A percentile compares a stretch with the other conserved stretches of the same genome.
Evolutionary conservation across 1,140 invertebrate species (phyloP).

Genomic region (Drosophila varians): DNA sequence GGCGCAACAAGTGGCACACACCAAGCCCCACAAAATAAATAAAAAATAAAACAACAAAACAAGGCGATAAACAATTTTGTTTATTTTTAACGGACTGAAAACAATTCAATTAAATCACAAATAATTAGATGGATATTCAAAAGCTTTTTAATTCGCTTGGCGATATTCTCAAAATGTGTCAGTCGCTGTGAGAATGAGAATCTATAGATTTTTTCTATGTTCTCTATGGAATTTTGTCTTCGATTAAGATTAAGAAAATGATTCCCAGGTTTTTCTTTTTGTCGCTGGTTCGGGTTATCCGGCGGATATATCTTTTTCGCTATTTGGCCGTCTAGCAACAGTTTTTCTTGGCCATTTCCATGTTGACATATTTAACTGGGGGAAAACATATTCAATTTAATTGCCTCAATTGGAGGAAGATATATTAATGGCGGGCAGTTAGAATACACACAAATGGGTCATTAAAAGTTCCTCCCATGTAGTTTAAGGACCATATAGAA

Average conservation of each 20-base stretch:
- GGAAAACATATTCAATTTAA: no score
- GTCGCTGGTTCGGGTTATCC: conserved; percentile 43
- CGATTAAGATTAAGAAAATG: conserved; percentile 32
- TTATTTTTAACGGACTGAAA: conserved; percentile 69
- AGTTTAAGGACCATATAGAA: background rate
- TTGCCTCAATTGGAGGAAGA: background rate
- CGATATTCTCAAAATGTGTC: conserved; percentile 23
- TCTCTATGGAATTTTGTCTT: conserved; percentile 14
- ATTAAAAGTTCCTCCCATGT: background rate
- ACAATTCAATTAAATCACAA: conserved; percentile 81
- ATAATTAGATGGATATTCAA: conserved; percentile 71
- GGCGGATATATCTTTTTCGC: no score
- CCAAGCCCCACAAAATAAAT: conserved; percentile 14
- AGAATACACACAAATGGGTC: background rate
- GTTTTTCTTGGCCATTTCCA: conserved; percentile 14
- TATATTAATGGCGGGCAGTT: conserved; percentile 1
- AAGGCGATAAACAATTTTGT: conserved; percentile 49
- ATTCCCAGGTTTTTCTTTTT: conserved; percentile 42
- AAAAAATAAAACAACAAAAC: conserved; percentile 29
- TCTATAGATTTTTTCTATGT: conserved; percentile 3
- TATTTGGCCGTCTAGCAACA: conserved; percentile 38
- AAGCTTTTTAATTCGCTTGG: conserved; percentile 62
- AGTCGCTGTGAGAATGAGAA: background rate
- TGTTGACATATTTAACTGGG: no score
- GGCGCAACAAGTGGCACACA: conserved; percentile 47